phyloP scores from a whole-genome alignment of 2,888 invertebrate species.

The Cheilosia vernalis region DNA sequence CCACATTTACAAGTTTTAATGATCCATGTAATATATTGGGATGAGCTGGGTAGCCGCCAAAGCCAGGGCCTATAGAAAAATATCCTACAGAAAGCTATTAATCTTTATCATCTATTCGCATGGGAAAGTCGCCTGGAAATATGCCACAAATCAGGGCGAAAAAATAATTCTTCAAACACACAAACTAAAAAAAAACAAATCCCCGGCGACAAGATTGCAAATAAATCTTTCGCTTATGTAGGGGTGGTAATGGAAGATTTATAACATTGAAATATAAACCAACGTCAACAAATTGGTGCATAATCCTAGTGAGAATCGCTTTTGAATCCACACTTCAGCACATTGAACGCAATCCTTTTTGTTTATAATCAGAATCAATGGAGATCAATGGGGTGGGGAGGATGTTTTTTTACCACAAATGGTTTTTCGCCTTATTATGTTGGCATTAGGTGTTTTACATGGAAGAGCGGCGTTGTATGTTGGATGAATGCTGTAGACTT shows the following conservation, averaged over 20 bases:
- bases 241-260: neutral
- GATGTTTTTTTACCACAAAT: too few species aligned
- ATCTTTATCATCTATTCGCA: slow-evolving; percentile 12
- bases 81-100: neutral
- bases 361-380: too few species aligned
- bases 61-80: neutral
- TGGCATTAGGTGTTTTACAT: too few species aligned
- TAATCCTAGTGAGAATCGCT: neutral
- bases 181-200: neutral
- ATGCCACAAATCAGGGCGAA: neutral
- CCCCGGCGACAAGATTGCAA: neutral
- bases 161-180: neutral
- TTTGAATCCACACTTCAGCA: neutral
- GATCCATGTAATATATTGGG: neutral
- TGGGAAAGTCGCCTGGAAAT: neutral
- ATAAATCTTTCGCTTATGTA: neutral
- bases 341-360: neutral
- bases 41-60: neutral
- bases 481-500: too few species aligned
- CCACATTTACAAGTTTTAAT: slow-evolving; percentile 1
- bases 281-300: neutral
- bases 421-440: too few species aligned
- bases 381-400: too few species aligned
- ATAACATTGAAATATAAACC: neutral
- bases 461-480: too few species aligned